Percentiles rank a stretch among this genome's conserved stretches.
Evolutionary conservation across 2,113 vertebrate genomes (phyloP).

Genomic region (Blennius ocellaris): DNA sequence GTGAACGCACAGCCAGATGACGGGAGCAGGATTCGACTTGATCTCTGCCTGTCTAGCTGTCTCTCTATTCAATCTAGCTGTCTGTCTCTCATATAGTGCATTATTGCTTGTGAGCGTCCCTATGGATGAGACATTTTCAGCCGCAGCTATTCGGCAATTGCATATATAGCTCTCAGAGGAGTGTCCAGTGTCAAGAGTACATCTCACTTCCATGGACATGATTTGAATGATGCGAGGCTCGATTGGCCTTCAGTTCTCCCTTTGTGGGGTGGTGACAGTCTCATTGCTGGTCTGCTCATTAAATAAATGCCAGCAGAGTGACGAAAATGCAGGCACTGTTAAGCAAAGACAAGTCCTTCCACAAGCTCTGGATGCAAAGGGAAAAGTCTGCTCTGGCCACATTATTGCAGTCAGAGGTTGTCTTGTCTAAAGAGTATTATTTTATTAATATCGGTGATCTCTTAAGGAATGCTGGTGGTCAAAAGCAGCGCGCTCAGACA

Average conservation of each 20-base stretch:
- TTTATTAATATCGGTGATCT: conserved; percentile 55
- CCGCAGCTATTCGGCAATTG: conserved; percentile 69
- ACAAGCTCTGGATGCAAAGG: conserved; percentile 1
- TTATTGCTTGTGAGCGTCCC: conserved; percentile 82
- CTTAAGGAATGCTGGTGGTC: conserved; percentile 44
- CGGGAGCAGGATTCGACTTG: conserved; percentile 81
- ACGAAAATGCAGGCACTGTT: conserved; percentile 36
- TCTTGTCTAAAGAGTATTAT: conserved; percentile 31
- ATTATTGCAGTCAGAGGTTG: conserved; percentile 30
- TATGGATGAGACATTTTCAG: conserved; percentile 77
- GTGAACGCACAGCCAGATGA: conserved; percentile 78
- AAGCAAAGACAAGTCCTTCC: conserved; percentile 12
- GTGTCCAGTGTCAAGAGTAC: conserved; percentile 72
- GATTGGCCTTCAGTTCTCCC: conserved; percentile 64
- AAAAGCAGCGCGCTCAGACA: conserved; percentile 24
- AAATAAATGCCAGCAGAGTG: conserved; percentile 52
- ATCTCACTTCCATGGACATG: conserved; percentile 72
- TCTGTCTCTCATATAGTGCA: conserved; percentile 75
- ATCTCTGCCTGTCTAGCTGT: conserved; percentile 84
- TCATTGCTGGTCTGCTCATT: conserved; percentile 62
- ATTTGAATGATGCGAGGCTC: conserved; percentile 74
- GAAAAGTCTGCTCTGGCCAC: background rate
- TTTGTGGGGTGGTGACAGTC: conserved; percentile 53
- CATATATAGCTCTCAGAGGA: conserved; percentile 73
- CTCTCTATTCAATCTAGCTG: conserved; percentile 85